Evolutionary conservation across 2,888 invertebrate species (phyloP).

Genomic region (Lasius fuliginosus): DNA sequence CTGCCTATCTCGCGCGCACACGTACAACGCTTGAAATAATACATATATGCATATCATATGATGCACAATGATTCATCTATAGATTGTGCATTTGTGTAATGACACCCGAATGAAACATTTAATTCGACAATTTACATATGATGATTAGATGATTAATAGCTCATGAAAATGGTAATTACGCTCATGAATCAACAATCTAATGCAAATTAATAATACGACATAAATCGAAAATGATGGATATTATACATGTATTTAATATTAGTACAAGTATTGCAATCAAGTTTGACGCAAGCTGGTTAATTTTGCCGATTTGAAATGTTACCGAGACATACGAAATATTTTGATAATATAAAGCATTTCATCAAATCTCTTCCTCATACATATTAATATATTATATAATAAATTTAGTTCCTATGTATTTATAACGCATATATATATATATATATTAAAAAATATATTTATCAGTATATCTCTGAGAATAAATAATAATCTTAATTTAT

Average conservation of each 20-base stretch:
- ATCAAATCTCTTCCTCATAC: slow-evolving; percentile 8
- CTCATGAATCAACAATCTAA: slow-evolving; percentile 53
- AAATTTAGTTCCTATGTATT: background rate
- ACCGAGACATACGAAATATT: slow-evolving; percentile 15
- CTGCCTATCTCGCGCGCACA: slow-evolving; percentile 29
- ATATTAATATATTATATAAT: background rate
- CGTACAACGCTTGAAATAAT: slow-evolving; percentile 7
- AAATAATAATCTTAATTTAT: slow-evolving; percentile 1
- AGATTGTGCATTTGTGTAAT: slow-evolving; percentile 29
- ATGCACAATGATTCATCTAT: background rate
- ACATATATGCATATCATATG: background rate
- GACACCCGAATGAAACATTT: slow-evolving; percentile 29
- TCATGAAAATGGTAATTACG: slow-evolving; percentile 53
- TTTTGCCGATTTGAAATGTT: slow-evolving; percentile 19
- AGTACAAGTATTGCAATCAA: slow-evolving; percentile 19
- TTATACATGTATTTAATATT: slow-evolving; percentile 41
- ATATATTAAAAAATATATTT: background rate
- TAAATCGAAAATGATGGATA: slow-evolving; percentile 41
- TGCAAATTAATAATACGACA: slow-evolving; percentile 53
- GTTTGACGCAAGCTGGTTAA: slow-evolving; percentile 26
- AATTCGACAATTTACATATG: slow-evolving; percentile 54
- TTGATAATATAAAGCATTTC: slow-evolving; percentile 12
- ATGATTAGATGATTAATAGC: slow-evolving; percentile 56
- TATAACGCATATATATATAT: background rate
- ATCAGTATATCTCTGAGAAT: background rate